Conservation (phyloP, 2,113 vertebrate genomes). For the Gavialis gangeticus region DNA sequence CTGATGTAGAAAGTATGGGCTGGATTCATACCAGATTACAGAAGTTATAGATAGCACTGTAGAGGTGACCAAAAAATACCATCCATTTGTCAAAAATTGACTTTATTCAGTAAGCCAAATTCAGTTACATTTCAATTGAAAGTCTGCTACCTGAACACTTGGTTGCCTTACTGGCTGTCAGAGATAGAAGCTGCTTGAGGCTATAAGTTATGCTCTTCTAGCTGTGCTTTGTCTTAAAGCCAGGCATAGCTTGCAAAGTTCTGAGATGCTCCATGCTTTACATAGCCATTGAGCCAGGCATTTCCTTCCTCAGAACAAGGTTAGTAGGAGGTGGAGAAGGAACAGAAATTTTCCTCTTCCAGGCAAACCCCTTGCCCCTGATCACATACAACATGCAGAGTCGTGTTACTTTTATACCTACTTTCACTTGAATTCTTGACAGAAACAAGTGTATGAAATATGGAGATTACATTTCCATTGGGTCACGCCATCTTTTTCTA, state of each 20-base stretch:
- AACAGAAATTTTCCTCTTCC: background rate
- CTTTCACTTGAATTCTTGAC: background rate
- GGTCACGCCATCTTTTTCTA: background rate
- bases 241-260: background rate
- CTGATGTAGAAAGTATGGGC: background rate
- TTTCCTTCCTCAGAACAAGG: background rate
- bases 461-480: background rate
- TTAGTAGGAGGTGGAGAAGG: background rate
- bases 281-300: background rate
- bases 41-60: background rate
- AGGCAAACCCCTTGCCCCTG: background rate
- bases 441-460: background rate
- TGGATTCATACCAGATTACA: background rate
- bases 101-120: background rate
- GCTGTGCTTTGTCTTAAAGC: background rate
- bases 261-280: background rate
- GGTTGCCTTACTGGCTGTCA: background rate
- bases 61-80: background rate
- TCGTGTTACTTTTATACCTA: background rate
- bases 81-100: background rate
- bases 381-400: background rate
- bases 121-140: background rate
- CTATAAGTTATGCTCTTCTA: background rate
- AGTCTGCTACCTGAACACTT: background rate
- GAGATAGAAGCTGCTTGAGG: background rate